Evolutionary conservation across 2,888 invertebrate species (phyloP).

Genomic region (Graphium colonna): DNA sequence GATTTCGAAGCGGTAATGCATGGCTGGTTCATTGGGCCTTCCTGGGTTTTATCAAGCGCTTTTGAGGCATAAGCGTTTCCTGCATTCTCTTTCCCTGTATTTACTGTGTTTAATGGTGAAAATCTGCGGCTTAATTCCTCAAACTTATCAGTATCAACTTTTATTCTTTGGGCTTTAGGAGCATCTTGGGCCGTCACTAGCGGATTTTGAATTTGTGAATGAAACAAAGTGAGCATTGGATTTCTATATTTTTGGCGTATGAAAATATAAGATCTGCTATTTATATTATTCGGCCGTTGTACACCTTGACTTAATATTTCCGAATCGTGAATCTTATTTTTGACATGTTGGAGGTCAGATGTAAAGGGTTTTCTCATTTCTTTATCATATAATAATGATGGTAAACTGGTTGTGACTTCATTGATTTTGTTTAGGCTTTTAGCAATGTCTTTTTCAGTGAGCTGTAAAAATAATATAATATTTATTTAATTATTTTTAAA

Average conservation of each 20-base stretch:
- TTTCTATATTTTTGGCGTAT: conserved; percentile 47
- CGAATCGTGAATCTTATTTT: conserved; percentile 16
- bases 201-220: conserved; percentile 18
- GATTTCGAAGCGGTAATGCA: conserved; percentile 8
- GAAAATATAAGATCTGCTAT: conserved; percentile 56
- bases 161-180: conserved; percentile 11
- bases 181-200: conserved; percentile 5
- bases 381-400: neutral
- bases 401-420: neutral
- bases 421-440: neutral
- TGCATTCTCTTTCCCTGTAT: conserved; percentile 8
- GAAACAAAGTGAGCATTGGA: conserved; percentile 19
- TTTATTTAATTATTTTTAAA: no score
- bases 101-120: conserved; percentile 15
- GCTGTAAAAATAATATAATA: conserved; percentile 4
- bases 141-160: conserved; percentile 18
- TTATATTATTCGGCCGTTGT: conserved; percentile 34
- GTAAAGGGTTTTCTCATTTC: neutral
- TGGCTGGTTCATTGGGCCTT: conserved; percentile 5
- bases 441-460: neutral
- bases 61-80: conserved; percentile 4
- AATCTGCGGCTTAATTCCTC: conserved; percentile 21
- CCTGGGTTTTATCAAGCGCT: conserved; percentile 19
- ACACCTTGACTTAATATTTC: conserved; percentile 21
- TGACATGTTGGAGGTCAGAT: conserved; percentile 8